These are phyloP conservation scores for Hylomyscus alleni DNA, from an alignment of 2,797 vertebrate genomes.

Conservation along the genomic window DNA sequence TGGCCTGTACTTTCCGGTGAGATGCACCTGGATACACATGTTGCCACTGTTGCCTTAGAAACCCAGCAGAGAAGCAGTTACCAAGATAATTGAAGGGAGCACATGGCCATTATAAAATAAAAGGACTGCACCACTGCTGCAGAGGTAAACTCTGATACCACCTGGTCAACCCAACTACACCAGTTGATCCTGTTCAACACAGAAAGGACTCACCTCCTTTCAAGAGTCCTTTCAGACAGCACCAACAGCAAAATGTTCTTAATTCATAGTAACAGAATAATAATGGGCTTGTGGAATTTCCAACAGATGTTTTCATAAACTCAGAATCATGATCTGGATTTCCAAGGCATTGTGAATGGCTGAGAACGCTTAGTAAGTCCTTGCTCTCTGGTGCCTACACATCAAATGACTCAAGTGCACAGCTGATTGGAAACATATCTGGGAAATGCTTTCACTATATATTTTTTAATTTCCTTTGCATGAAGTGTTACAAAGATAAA, in stretches of 20 bases:
- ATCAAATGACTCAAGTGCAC: constrained; percentile 70
- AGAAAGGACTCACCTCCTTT: neutral
- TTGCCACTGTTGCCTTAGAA: neutral
- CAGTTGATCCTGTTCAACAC: neutral
- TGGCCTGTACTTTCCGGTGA: neutral
- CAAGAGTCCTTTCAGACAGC: constrained; percentile 5
- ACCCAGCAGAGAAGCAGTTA: neutral
- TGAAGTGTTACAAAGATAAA: constrained; percentile 80
- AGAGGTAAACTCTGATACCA: neutral
- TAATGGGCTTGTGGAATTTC: constrained; percentile 36
- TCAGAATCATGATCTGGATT: constrained; percentile 56
- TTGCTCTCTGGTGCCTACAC: constrained; percentile 68
- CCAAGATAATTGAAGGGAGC: neutral
- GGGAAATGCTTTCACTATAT: constrained; percentile 74
- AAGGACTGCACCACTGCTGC: neutral
- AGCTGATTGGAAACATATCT: constrained; percentile 80
- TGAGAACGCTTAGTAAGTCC: constrained; percentile 54
- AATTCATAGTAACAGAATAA: constrained; percentile 30
- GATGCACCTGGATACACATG: neutral
- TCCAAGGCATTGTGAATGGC: constrained; percentile 71
- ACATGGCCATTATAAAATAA: neutral
- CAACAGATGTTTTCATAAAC: constrained; percentile 67
- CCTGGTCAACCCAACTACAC: neutral
- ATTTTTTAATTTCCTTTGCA: constrained; percentile 83
- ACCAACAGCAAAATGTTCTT: neutral